These are phyloP conservation scores for Mythimna albipuncta DNA, from an alignment of 2,888 invertebrate genomes.

Conservation along the genomic window DNA sequence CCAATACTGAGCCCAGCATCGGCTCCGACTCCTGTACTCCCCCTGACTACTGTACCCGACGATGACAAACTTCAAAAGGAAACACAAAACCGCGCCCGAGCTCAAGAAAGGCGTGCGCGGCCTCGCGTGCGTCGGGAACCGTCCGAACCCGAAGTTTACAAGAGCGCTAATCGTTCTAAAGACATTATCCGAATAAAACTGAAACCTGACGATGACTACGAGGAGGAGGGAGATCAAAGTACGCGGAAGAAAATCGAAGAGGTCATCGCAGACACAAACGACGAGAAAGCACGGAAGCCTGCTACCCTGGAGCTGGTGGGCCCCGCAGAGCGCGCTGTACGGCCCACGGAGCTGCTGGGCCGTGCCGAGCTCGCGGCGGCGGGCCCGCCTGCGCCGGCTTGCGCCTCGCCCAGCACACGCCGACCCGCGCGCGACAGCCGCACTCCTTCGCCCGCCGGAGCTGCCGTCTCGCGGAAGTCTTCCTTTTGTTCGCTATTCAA, in stretches of 20 bases:
- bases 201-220: constrained; percentile 94
- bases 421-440: constrained; percentile 75
- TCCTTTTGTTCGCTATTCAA: constrained; percentile 95
- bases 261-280: constrained; percentile 73
- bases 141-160: constrained; percentile 82
- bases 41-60: constrained; percentile 56
- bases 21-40: constrained; percentile 26
- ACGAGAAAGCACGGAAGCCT: constrained; percentile 89
- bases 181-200: constrained; percentile 92
- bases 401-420: constrained; percentile 71
- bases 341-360: constrained; percentile 79
- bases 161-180: constrained; percentile 78
- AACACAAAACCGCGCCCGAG: constrained; percentile 75
- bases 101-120: constrained; percentile 78
- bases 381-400: constrained; percentile 60
- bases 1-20: constrained; percentile 45
- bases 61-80: constrained; percentile 81
- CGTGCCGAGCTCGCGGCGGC: constrained; percentile 71
- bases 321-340: constrained; percentile 72
- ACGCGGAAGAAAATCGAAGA: constrained; percentile 67
- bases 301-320: constrained; percentile 89
- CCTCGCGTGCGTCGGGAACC: constrained; percentile 78
- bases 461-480: constrained; percentile 93
- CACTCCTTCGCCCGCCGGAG: constrained; percentile 93
- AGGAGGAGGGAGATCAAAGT: constrained; percentile 81